phyloP scores from a whole-genome alignment of 2,797 vertebrate species.

The Pangasius djambal region DNA sequence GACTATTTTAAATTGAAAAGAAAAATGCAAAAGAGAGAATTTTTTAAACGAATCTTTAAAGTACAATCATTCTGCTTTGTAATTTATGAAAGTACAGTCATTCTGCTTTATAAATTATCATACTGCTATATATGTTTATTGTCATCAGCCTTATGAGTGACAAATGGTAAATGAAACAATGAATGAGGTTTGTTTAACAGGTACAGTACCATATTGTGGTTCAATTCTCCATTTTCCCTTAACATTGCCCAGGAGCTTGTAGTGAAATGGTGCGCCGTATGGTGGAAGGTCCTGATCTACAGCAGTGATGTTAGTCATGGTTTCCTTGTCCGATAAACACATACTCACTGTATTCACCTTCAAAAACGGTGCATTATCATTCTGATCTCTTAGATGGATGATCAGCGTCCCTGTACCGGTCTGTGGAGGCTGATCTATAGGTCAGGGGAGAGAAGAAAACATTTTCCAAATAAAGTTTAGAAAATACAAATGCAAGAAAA shows the following conservation, averaged over 20 bases:
- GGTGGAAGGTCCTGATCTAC: constrained; percentile 62
- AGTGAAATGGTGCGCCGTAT: constrained; percentile 69
- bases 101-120: too few species aligned
- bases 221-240: constrained; percentile 68
- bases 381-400: constrained; percentile 61
- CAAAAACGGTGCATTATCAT: constrained; percentile 62
- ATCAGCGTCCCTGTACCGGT: constrained; percentile 59
- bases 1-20: too few species aligned
- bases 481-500: too few species aligned
- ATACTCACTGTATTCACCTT: constrained; percentile 32
- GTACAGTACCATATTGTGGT: constrained; percentile 60
- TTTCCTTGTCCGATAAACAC: constrained; percentile 52
- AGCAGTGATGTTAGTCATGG: constrained; percentile 48
- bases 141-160: too few species aligned
- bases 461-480: too few species aligned
- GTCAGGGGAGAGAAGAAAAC: neutral
- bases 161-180: too few species aligned
- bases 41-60: too few species aligned
- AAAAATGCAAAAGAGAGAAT: too few species aligned
- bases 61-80: too few species aligned
- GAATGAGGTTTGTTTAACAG: too few species aligned
- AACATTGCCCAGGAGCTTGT: constrained; percentile 65
- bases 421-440: constrained; percentile 61
- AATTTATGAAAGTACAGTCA: too few species aligned
- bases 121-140: too few species aligned